Conservation (phyloP, 2,113 vertebrate species). For the Turnix velox region DNA sequence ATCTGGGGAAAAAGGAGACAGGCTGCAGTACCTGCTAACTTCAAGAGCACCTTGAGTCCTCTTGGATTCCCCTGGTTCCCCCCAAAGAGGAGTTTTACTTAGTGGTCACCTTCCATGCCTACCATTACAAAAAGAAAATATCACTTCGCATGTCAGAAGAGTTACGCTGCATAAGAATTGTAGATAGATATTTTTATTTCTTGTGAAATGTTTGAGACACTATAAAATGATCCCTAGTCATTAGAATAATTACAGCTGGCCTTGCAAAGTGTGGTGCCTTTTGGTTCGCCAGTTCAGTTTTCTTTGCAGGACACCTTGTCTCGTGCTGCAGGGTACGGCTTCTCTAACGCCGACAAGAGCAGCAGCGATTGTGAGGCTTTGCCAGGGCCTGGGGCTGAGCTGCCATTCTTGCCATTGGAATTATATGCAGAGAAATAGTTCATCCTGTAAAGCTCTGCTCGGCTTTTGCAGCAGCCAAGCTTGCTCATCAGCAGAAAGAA, state of each 20-base stretch:
- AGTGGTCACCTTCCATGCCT: neutral
- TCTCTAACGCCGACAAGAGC: constrained; percentile 41
- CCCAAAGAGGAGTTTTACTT: neutral
- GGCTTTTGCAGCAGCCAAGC: constrained; percentile 76
- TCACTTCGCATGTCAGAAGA: neutral
- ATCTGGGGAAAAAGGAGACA: neutral
- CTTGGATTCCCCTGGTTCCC: neutral
- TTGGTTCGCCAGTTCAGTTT: neutral
- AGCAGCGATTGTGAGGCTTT: constrained; percentile 53
- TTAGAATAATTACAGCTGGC: neutral
- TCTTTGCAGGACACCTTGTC: constrained; percentile 17
- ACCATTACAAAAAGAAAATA: neutral
- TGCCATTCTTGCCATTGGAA: constrained; percentile 66
- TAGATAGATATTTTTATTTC: neutral
- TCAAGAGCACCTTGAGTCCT: neutral
- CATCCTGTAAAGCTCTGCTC: constrained; percentile 74
- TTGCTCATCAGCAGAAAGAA: constrained; percentile 82
- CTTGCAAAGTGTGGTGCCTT: neutral
- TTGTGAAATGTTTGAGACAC: neutral
- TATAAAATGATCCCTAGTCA: neutral
- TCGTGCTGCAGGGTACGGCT: constrained; percentile 15
- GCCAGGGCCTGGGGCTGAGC: constrained; percentile 33
- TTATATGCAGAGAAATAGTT: constrained; percentile 72
- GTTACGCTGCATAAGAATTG: neutral
- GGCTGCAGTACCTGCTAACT: neutral